Percentiles rank a stretch among this genome's conserved stretches.
phyloP scores from a whole-genome alignment of 2,888 invertebrate genomes.

The Epinotia demarniana region DNA sequence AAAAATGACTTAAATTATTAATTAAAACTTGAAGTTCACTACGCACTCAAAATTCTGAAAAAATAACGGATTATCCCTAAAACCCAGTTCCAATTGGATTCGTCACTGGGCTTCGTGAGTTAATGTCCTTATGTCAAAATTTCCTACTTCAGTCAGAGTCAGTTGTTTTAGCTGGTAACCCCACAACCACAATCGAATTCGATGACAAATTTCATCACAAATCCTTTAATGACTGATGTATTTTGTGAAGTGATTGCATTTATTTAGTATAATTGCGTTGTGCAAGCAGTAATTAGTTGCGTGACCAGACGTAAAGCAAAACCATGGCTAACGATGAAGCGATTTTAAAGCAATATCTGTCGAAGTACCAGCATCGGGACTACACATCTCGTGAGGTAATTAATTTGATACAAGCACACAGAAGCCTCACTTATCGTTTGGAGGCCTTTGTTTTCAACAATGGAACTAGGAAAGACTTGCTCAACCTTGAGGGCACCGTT shows the following conservation, averaged over 20 bases:
- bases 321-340: slow-evolving; percentile 77
- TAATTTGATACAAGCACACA: slow-evolving; percentile 75
- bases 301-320: slow-evolving; percentile 35
- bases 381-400: slow-evolving; percentile 77
- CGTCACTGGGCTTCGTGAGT: not conserved
- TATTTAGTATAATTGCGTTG: slow-evolving; percentile 32
- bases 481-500: slow-evolving; percentile 95
- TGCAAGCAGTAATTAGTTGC: slow-evolving; percentile 7
- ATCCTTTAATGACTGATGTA: slow-evolving; percentile 41
- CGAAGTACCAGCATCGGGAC: slow-evolving; percentile 79
- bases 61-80: too few relatives aligned
- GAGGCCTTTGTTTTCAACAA: slow-evolving; percentile 92
- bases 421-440: slow-evolving; percentile 75
- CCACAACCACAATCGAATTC: slow-evolving; percentile 30
- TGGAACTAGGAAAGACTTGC: slow-evolving; percentile 91
- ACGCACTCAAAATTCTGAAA: too few relatives aligned
- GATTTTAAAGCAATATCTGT: slow-evolving; percentile 72
- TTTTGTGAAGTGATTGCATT: slow-evolving; percentile 36
- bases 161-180: slow-evolving; percentile 26
- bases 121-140: slow-evolving; percentile 26
- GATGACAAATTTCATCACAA: slow-evolving; percentile 44
- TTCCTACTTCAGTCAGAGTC: too few relatives aligned
- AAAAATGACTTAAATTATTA: not conserved
- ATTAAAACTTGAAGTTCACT: too few relatives aligned
- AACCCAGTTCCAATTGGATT: not conserved